Base-by-base conservation (phyloP, 2,888 invertebrate genomes). In the Troides helena region DNA sequence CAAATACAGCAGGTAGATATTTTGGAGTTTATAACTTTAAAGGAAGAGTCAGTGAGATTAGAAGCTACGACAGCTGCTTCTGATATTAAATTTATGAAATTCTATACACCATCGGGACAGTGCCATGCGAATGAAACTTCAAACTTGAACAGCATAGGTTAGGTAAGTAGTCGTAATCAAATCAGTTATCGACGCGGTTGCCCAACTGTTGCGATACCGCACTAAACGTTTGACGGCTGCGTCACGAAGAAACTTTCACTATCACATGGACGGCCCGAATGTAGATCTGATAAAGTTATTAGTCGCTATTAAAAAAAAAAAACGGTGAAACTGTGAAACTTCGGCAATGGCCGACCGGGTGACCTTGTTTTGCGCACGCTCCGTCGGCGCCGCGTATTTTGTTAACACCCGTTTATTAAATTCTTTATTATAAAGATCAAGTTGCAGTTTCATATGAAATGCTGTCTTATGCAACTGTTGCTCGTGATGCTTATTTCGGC, bases 361-460 rank as follows among this genome's bases (percentile, higher is more conserved):
- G 83, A 85, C 87, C 87, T 87, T 87, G 87, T 78, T 61, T 70
- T 72, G 66, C 73, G 68, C 80, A 86, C 84, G 86, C 81, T 84
- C 78, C 76, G 86, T 73, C 80, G 85, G 70, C 65, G 77, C 68
- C 75, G 76, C 73, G 79, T 78, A 80, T 81, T 79, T 78, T 78
- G 79, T 81, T 82, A 80, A 75, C 77, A 78, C 75, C 78, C 76
- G 78, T 78, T 80, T 73, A 71, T 68, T 73, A 72, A 73, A 72
- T 71, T 72, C 78, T 75, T 72, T 53, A 66, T 50, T 59, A 59
- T 21, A 66, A 66, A 63, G 50, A 61, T 67, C 60, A 68, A 68
- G 25, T 53, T 62, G 65, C 65, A 62, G 58, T 21, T 59, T 63
- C 59, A 58, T 63, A 63, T 67, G 58, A 63, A 66, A 53, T 59